Conservation (phyloP, 2,113 vertebrate genomes). For the Canis aureus region DNA sequence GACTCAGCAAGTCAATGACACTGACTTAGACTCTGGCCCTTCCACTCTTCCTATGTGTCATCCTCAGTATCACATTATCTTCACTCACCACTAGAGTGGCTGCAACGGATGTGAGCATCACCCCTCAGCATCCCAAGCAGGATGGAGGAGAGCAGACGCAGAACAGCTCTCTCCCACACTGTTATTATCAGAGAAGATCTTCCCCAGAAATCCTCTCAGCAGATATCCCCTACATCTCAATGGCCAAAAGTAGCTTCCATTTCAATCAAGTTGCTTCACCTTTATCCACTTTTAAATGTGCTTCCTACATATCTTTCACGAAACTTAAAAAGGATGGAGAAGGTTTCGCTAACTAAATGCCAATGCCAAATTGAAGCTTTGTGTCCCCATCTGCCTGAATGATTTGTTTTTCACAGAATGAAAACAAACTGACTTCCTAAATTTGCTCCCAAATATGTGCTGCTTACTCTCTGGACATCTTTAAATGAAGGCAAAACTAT, state of each 20-base stretch:
- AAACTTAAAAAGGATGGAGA: neutral
- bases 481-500: neutral
- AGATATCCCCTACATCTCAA: neutral
- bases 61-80: neutral
- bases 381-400: neutral
- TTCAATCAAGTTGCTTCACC: neutral
- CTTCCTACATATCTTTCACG: neutral
- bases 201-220: neutral
- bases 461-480: neutral
- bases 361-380: neutral
- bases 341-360: neutral
- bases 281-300: neutral
- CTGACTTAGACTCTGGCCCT: neutral
- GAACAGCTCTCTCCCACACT: neutral
- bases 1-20: neutral
- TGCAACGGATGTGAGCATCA: neutral
- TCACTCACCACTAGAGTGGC: neutral
- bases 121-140: neutral
- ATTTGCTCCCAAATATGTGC: neutral
- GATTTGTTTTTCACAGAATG: neutral
- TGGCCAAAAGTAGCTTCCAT: neutral
- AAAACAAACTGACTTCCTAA: slow-evolving; percentile 39
- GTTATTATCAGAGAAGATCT: neutral
- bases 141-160: neutral
- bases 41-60: neutral